These are phyloP conservation scores for Spongilla lacustris DNA, from an alignment of 37 sponge, comb jelly and placozoan genomes.

Conservation along the genomic window DNA sequence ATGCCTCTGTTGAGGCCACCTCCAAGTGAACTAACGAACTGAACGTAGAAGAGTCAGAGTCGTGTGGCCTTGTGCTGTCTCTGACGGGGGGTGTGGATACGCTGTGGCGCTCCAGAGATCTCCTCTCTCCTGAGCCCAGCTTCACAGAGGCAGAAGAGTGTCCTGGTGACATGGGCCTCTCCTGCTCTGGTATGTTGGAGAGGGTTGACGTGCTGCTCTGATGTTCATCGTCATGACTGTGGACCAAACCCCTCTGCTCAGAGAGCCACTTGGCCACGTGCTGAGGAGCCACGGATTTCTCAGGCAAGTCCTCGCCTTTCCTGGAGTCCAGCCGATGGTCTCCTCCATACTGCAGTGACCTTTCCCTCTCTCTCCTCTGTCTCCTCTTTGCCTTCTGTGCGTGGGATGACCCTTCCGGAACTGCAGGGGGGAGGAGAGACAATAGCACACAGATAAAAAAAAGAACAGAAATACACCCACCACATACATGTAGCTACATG, in stretches of 20 bases:
- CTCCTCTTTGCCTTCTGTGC: conserved; percentile 42
- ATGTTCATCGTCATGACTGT: neutral
- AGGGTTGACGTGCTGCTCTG: conserved; percentile 25
- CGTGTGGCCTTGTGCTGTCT: neutral
- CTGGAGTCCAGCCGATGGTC: neutral
- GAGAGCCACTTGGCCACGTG: conserved; percentile 59
- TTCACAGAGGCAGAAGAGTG: neutral
- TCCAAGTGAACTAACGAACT: neutral
- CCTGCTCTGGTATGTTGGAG: conserved; percentile 42
- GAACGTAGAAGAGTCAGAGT: neutral
- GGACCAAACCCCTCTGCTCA: conserved; percentile 36
- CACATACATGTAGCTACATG: neutral
- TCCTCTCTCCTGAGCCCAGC: neutral
- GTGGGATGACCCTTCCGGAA: conserved; percentile 31
- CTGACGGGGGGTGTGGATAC: conserved; percentile 9
- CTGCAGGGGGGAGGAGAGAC: neutral
- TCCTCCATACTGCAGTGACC: neutral
- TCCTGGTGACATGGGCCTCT: neutral
- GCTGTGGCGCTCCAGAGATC: too few relatives aligned
- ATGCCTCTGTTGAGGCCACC: neutral
- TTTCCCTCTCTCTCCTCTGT: conserved; percentile 38
- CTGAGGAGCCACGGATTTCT: neutral
- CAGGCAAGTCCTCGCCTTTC: conserved; percentile 3
- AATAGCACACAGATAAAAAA: neutral
- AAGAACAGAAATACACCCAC: neutral